These are phyloP conservation scores for Siniperca undulata DNA, from an alignment of 2,797 vertebrate genomes.

Conservation along the genomic window DNA sequence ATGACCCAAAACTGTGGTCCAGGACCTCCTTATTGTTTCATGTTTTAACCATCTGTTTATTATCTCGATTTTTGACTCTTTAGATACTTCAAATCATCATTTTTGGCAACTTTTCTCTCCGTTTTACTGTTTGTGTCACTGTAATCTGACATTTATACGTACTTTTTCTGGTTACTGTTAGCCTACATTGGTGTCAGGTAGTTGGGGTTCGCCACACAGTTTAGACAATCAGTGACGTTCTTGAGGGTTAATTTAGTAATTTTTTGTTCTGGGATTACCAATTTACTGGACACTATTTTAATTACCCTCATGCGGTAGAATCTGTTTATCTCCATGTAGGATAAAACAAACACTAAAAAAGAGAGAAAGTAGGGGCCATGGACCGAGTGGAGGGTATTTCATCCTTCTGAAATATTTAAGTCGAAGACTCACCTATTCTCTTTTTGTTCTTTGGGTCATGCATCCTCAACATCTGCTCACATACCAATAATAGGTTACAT, in stretches of 20 bases:
- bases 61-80: not conserved
- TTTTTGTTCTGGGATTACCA: not conserved
- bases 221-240: slow-evolving; percentile 23
- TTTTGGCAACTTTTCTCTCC: not conserved
- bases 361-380: not conserved
- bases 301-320: not conserved
- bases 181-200: not conserved
- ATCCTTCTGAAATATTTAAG: slow-evolving; percentile 11
- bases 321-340: not conserved
- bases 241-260: not conserved
- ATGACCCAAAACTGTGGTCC: not conserved
- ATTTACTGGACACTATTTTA: slow-evolving; percentile 1
- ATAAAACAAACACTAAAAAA: slow-evolving; percentile 30
- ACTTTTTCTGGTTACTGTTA: not conserved
- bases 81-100: not conserved
- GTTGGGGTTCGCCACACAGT: not conserved
- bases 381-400: not conserved
- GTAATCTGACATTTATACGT: not conserved
- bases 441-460: not conserved
- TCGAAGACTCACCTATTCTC: not conserved
- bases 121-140: not conserved
- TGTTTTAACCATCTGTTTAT: not conserved
- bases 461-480: not conserved
- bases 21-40: slow-evolving; percentile 13
- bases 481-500: not conserved